Evolutionary conservation across 2,888 invertebrate genomes (phyloP), one percentile per base, ranked within the genome.

Genomic region (Ischnura elegans): DNA sequence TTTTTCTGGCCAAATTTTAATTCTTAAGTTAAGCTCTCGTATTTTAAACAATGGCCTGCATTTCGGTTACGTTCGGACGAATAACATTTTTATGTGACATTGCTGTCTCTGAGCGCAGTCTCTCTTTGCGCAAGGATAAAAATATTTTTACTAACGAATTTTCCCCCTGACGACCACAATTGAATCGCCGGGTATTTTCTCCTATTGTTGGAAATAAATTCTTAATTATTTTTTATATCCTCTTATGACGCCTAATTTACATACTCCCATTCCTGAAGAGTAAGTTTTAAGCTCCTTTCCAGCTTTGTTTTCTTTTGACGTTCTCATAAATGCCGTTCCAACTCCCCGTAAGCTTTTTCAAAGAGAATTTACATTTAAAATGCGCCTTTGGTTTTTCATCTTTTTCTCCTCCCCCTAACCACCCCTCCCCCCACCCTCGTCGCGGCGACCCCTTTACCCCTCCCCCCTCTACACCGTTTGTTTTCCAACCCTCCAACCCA

Each of bases 211-310:
- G 76, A 76, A 76, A 76, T 76, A 76, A 76, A 76, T 76, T 76
- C 36, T 29, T 76, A 76, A 76, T 76, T 76, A 76, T 76, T 76
- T 76, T 76, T 76, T 76, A 36, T 76, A 76, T 76, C 76, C 76
- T 76, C 76, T 76, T 76, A 76, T 76, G 76, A 36, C 42, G 43
- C 61, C 61, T 90, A 90, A 90, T 90, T 66, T 90, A 19, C 90
- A 61, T 90, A 61, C 61, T 76, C 61, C 90, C 61, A 45, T 86
- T 8, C 42, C 61, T 90, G 76, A 51, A 87, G 47, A 46, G 87
- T 46, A 47, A 47, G 46, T 76, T 76, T 76, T 76, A 76, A 76
- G 76, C 76, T 76, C 76, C 76, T 76, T 36, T 47, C 29, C 43
- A 46, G 86, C 86, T 45, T 43, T 46, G 43, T 86, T 86, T 42